Conservation (phyloP, 2,113 vertebrate genomes). For the Gorsachius goisagi region DNA sequence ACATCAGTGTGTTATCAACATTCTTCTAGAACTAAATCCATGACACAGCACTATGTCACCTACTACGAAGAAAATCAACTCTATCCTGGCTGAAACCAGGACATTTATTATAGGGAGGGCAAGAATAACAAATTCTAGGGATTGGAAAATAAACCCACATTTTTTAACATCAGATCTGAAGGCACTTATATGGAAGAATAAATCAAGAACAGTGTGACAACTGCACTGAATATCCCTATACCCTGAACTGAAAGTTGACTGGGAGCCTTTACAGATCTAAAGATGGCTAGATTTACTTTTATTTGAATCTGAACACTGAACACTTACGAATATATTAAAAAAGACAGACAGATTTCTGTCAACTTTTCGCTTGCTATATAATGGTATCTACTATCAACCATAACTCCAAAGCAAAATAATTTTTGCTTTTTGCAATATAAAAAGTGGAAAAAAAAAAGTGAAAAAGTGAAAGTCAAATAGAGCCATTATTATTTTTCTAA, state of each 20-base stretch:
- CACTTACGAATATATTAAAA: neutral
- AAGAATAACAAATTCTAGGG: neutral
- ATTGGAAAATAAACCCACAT: accelerated
- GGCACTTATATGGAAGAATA: neutral
- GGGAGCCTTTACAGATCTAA: neutral
- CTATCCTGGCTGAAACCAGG: too few relatives aligned
- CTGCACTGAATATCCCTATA: neutral
- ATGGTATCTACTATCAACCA: neutral
- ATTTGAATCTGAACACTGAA: neutral
- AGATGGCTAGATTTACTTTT: neutral
- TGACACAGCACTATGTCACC: too few relatives aligned
- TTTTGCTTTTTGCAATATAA: neutral
- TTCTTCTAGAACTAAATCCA: too few relatives aligned
- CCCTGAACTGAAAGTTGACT: neutral
- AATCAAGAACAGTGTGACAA: neutral
- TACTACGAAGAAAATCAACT: too few relatives aligned
- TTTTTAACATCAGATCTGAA: neutral
- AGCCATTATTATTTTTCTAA: neutral
- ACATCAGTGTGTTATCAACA: too few relatives aligned
- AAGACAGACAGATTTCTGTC: neutral
- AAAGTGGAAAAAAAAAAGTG: neutral
- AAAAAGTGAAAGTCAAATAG: neutral
- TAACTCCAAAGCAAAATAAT: neutral
- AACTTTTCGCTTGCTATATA: neutral
- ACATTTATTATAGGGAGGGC: accelerated